A percentile compares a stretch with the other conserved stretches of the same genome.
phyloP scores from a whole-genome alignment of 2,113 vertebrate genomes.

The Cettia cetti region DNA sequence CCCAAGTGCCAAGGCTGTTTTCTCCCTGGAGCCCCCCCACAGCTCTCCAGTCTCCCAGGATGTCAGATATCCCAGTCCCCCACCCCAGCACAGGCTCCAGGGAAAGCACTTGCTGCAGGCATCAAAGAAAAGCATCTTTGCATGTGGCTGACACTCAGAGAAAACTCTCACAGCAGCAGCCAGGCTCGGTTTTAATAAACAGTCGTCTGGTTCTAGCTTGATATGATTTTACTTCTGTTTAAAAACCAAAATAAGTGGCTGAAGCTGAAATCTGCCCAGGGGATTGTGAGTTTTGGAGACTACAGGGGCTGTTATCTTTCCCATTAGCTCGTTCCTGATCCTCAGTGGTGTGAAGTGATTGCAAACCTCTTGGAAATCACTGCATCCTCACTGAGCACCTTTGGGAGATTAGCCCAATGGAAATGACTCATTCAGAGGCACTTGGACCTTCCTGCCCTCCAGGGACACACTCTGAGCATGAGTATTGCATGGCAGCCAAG shows the following conservation, averaged over 20 bases:
- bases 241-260: background rate
- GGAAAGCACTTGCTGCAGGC: background rate
- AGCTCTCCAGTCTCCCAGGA: background rate
- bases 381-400: background rate
- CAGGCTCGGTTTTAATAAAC: background rate
- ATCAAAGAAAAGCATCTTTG: background rate
- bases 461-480: background rate
- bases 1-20: background rate
- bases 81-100: background rate
- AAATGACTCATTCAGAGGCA: slow-evolving; percentile 10
- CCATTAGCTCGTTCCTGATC: background rate
- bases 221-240: background rate
- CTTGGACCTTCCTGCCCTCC: background rate
- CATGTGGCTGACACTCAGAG: background rate
- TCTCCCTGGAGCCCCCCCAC: background rate
- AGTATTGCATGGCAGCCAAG: background rate
- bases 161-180: background rate
- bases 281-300: background rate
- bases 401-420: background rate
- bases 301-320: background rate
- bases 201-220: background rate
- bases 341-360: background rate
- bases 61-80: background rate
- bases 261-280: background rate
- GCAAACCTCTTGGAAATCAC: slow-evolving; percentile 4